phyloP scores from a whole-genome alignment of 2,797 vertebrate species.

The Crocidura indochinensis region DNA sequence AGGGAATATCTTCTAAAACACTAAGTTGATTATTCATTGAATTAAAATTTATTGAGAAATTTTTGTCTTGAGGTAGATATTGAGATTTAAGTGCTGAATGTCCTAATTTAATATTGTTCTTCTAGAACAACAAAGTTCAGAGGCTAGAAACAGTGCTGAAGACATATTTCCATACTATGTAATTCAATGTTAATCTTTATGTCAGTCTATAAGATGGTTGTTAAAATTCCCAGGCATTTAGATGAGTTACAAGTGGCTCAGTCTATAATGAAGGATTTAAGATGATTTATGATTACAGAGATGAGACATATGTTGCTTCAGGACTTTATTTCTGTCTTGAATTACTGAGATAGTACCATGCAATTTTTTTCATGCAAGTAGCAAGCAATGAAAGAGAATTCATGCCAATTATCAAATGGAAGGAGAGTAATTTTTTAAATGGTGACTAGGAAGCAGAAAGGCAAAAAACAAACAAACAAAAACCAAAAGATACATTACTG shows the following conservation, averaged over 20 bases:
- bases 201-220: background rate
- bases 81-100: background rate
- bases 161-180: background rate
- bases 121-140: background rate
- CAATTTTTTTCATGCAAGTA: slow-evolving; percentile 1
- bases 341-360: background rate
- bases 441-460: background rate
- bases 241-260: slow-evolving; percentile 6
- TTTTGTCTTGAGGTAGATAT: background rate
- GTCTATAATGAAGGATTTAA: background rate
- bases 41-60: background rate
- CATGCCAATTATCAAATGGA: background rate
- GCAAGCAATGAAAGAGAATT: background rate
- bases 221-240: background rate
- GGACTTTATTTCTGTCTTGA: background rate
- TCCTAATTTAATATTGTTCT: background rate
- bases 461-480: background rate
- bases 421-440: background rate
- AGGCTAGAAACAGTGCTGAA: background rate
- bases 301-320: background rate
- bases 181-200: background rate
- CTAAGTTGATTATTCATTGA: background rate
- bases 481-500: background rate
- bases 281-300: background rate
- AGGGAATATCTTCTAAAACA: background rate